Evolutionary conservation across 1,140 invertebrate species (phyloP), one percentile per base, ranked within the genome.

Genomic region (Cotesia vestalis): DNA sequence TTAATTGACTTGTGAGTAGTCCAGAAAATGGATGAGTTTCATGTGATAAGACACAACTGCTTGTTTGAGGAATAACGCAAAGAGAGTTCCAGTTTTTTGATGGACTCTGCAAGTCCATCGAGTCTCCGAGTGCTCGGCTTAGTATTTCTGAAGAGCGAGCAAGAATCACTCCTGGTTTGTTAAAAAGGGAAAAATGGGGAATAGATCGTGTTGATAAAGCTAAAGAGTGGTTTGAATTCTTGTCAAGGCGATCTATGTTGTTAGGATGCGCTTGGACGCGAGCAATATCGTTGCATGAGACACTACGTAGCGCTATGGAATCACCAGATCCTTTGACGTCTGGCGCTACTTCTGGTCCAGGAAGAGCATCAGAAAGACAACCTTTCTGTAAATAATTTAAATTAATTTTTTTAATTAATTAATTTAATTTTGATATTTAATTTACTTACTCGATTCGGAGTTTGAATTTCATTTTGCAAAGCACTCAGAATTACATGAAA

Each of bases 401-500:
- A 46, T 69, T 9, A 12, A 53, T 11, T 62, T 12, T 63, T 71
- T 20, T 9, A 9, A 40, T 1, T 36, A 20, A 66, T 14, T 40
- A 17, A 14, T 59, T 74, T 70, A 46, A 55, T 68, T 27, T 68
- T 63, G 66, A 20, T 60, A 66, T 61, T 78, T 78, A 80, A 79
- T 78, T 77, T 83, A 92, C 91, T 11, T 46, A 46, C 57, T 81
- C 90, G 90, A 79, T 87, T 88, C 12, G 86, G 78, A 51, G 87
- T 85, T 66, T 90, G 87, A 12, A 91, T 90, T 86, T 98, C 95
- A 84, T 95, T 93, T 84, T 96, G 94, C 17, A 98, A 86, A 36
- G 95, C 95, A 35, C 93, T 91, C 9, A 96, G 88, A 75, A 98
- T 83, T 11, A 96, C 92, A 87, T 96, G 94, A 73, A 97, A 93